Conservation (phyloP, 2,113 vertebrate genomes). For the Coracopsis vasa region DNA sequence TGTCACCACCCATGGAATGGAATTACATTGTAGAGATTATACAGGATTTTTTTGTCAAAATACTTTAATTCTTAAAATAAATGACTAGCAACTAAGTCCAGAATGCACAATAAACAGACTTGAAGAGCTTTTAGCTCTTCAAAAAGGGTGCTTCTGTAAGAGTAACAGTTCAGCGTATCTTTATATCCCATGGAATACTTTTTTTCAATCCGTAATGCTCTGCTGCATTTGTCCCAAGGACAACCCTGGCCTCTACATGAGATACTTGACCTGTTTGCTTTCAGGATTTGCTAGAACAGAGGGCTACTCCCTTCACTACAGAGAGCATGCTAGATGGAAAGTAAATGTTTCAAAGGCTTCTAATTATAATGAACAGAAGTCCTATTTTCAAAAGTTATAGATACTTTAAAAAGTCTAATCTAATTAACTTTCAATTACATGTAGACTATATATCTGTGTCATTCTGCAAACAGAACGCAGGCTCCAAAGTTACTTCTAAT, state of each 20-base stretch:
- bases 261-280: background rate
- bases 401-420: background rate
- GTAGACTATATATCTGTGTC: background rate
- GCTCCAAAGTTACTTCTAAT: background rate
- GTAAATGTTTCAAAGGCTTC: background rate
- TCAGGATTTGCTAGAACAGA: background rate
- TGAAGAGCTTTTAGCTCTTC: background rate
- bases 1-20: background rate
- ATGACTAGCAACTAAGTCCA: background rate
- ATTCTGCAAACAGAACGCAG: background rate
- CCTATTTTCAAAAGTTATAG: background rate
- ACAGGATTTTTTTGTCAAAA: background rate
- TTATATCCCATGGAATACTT: background rate
- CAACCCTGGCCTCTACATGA: background rate
- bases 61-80: conserved; percentile 14
- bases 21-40: background rate
- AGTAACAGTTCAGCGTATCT: background rate
- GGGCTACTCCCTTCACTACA: background rate
- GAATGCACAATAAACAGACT: conserved; percentile 10
- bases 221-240: background rate
- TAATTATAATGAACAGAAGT: background rate
- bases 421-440: background rate
- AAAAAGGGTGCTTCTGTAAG: background rate
- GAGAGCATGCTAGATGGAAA: background rate
- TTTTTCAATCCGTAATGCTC: background rate